Conservation (phyloP, 2,888 invertebrate genomes). For the Meteorus cinctellus region DNA sequence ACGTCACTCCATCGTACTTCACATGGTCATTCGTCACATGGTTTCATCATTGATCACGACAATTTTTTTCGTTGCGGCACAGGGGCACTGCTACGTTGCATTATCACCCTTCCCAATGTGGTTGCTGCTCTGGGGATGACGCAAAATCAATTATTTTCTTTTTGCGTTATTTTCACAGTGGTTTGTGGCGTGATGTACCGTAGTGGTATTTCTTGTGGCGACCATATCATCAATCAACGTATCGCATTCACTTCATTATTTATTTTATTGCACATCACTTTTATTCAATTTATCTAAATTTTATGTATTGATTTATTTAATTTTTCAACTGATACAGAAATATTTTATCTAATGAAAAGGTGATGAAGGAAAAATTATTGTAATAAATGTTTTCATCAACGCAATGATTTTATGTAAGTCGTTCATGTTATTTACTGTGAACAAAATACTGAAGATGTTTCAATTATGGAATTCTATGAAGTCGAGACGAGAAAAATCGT, state of each 20-base stretch:
- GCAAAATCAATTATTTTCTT: slow-evolving; percentile 36
- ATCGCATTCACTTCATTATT: slow-evolving; percentile 4
- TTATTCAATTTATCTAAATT: slow-evolving; percentile 6
- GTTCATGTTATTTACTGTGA: not conserved
- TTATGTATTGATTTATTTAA: not conserved
- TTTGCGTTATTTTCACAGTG: slow-evolving; percentile 45
- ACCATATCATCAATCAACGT: slow-evolving; percentile 55
- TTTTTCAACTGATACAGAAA: not conserved
- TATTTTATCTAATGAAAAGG: not conserved
- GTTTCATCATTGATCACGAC: slow-evolving; percentile 37
- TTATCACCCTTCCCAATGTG: slow-evolving; percentile 56
- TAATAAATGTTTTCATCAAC: not conserved
- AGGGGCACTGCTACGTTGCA: slow-evolving; percentile 63
- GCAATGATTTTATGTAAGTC: not conserved
- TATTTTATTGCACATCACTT: not conserved
- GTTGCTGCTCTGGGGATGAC: slow-evolving; percentile 44
- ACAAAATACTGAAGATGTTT: slow-evolving; percentile 20
- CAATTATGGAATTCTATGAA: not conserved
- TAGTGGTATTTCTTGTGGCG: slow-evolving; percentile 66
- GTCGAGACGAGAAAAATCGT: not conserved
- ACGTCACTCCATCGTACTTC: slow-evolving; percentile 25
- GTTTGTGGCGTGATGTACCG: slow-evolving; percentile 67
- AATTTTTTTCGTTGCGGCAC: slow-evolving; percentile 53
- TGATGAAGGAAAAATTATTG: not conserved
- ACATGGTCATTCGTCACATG: slow-evolving; percentile 37